A percentile compares a stretch with the other conserved stretches of the same genome.
Evolutionary conservation across 2,888 invertebrate species (phyloP).

Genomic region (Chironomus tentans): DNA sequence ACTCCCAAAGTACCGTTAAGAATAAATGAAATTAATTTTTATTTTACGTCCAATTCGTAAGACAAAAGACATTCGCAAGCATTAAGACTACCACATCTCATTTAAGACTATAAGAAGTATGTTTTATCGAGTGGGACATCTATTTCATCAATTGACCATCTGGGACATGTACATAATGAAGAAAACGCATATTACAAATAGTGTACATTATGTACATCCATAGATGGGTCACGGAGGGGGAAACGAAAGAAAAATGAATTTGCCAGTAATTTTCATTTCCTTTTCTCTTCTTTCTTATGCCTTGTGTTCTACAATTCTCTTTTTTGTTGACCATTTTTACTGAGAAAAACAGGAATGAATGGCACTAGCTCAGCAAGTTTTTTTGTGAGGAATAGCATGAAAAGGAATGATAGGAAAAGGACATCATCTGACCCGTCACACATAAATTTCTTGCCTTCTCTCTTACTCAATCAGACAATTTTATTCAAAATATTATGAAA

Average conservation of each 20-base stretch:
- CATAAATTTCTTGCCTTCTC: background rate
- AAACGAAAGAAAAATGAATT: too few relatives aligned
- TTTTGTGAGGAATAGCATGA: background rate
- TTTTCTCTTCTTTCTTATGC: too few relatives aligned
- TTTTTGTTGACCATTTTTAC: too few relatives aligned
- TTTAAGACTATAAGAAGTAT: background rate
- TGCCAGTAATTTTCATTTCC: too few relatives aligned
- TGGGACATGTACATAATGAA: background rate
- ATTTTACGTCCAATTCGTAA: too few relatives aligned
- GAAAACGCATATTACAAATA: too few relatives aligned
- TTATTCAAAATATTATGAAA: conserved; percentile 2
- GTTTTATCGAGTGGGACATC: background rate
- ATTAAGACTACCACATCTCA: conserved; percentile 3
- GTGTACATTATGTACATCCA: too few relatives aligned
- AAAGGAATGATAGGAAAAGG: background rate
- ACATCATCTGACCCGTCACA: conserved; percentile 2
- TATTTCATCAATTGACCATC: conserved; percentile 21
- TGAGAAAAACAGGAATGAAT: too few relatives aligned
- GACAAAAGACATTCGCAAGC: background rate
- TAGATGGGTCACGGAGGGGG: too few relatives aligned
- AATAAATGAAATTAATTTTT: too few relatives aligned
- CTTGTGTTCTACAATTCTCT: too few relatives aligned
- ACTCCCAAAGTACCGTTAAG: too few relatives aligned
- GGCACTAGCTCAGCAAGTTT: background rate
- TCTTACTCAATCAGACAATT: background rate